Evolutionary conservation across 2,797 vertebrate species (phyloP).

Genomic region (Myotis daubentonii): DNA sequence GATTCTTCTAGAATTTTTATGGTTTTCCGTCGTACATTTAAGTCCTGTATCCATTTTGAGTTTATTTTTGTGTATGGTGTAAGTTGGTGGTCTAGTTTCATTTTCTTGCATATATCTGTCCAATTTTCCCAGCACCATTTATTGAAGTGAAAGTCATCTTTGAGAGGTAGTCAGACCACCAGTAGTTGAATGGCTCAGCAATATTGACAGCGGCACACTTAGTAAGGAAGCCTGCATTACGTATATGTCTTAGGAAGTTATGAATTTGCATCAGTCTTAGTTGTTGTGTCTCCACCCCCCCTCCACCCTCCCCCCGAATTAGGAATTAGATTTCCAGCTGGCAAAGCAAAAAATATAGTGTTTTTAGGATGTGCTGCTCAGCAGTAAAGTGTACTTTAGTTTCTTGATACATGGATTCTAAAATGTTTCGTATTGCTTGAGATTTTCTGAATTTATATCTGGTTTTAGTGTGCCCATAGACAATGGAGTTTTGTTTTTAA

Average conservation of each 20-base stretch:
- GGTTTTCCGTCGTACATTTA: too few relatives aligned
- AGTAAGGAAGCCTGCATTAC: not conserved
- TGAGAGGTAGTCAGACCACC: not conserved
- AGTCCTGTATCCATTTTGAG: too few relatives aligned
- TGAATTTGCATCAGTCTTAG: not conserved
- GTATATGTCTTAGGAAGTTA: not conserved
- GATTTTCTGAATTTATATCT: slow-evolving; percentile 19
- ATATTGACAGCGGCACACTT: not conserved
- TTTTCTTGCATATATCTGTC: too few relatives aligned
- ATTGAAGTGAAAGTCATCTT: too few relatives aligned
- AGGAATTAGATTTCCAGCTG: not conserved
- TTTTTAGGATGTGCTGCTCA: slow-evolving; percentile 12
- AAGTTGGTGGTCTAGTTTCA: too few relatives aligned
- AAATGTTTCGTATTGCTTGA: not conserved
- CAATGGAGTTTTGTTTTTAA: slow-evolving; percentile 13
- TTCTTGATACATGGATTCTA: not conserved
- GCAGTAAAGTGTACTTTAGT: not conserved
- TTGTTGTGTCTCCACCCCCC: too few relatives aligned
- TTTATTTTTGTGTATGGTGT: too few relatives aligned
- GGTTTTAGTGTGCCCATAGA: not conserved
- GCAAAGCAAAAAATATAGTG: not conserved
- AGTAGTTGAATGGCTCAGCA: not conserved
- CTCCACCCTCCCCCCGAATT: not conserved
- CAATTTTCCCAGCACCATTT: too few relatives aligned
- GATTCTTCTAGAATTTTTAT: too few relatives aligned